Evolutionary conservation across 1,140 invertebrate genomes (phyloP), one percentile per base, ranked within the genome.

Genomic region (Coenobita brevimanus): DNA sequence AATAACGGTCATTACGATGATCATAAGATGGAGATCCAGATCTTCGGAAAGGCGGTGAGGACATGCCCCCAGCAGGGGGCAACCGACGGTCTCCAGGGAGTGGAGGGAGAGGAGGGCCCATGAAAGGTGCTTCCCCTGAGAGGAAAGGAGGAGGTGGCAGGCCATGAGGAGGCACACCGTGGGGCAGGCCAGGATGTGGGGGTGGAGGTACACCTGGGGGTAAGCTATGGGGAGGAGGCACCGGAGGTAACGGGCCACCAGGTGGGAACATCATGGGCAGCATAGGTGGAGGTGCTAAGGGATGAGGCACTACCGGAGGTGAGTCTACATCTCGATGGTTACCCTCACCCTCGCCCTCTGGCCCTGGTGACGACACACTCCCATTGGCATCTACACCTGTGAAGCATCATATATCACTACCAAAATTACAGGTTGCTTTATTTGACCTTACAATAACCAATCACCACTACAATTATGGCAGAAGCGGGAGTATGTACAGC

Each of bases 311-410:
- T 73, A 83, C 64, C 3, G 76, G 36, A 13, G 62, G 60, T 71
- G 85, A 87, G 43, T 80, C 75, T 54, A 80, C 62, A n/a, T n/a
- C n/a, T n/a, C n/a, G n/a, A 15, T 62, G 75, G 69, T 87, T 75
- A n/a, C 78, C 71, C 24, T 62, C 76, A 54, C 84, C 84, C 54
- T 87, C 85, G 41, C 79, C 17, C 27, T 73, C 69, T 13, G 78
- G 64, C 27, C 85, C 78, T 24, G 85, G 85, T 27, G 85, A 87
- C 6, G 85, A 80, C 76, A 87, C 73, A 33, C 57, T 80, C 57
- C 85, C 85, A 87, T 87, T 87, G 79, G 85, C 85, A 87, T 87
- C 85, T 87, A 87, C 64, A 87, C 85, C 85, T 87, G 85, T 15
- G 17, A 81, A 87, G 50, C 46, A 36, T 17, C 33, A 38, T 64